A percentile compares a stretch with the other conserved stretches of the same genome.
Evolutionary conservation across 2,797 vertebrate species (phyloP).

Genomic region (Lindbergichthys nudifrons): DNA sequence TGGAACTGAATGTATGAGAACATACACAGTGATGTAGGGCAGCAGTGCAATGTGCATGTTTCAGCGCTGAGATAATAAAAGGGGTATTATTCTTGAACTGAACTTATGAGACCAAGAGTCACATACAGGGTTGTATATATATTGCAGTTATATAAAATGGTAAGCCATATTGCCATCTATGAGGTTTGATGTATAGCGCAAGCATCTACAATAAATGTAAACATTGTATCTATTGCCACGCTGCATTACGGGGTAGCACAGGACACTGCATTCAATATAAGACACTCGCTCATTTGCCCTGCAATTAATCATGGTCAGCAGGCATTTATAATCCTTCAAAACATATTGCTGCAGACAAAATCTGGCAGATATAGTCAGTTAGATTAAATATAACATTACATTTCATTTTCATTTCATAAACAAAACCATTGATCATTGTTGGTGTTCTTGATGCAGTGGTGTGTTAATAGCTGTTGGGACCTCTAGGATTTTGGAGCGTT

Average conservation of each 20-base stretch:
- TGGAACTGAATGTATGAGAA: slow-evolving; percentile 16
- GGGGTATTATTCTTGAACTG: slow-evolving; percentile 25
- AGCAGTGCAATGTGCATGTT: slow-evolving; percentile 4
- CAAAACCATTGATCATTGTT: neutral
- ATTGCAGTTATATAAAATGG: slow-evolving; percentile 39
- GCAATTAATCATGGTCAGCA: slow-evolving; percentile 46
- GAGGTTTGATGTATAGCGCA: slow-evolving; percentile 28
- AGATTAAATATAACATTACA: neutral
- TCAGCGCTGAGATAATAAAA: slow-evolving; percentile 21
- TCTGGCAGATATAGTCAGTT: neutral
- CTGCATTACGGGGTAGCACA: slow-evolving; percentile 18
- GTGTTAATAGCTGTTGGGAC: neutral
- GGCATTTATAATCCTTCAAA: slow-evolving; percentile 50
- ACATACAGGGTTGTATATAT: neutral
- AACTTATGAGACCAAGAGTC: slow-evolving; percentile 24
- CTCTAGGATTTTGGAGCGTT: no score
- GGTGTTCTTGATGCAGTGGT: slow-evolving; percentile 6
- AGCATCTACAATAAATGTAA: slow-evolving; percentile 39
- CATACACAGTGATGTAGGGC: no score
- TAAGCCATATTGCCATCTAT: slow-evolving; percentile 39
- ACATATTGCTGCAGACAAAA: slow-evolving; percentile 26
- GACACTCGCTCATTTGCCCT: slow-evolving; percentile 51
- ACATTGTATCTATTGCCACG: slow-evolving; percentile 44
- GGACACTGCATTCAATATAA: slow-evolving; percentile 29
- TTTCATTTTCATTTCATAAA: neutral